Base-by-base conservation (phyloP, 2,888 invertebrate genomes). In the Euphydryas editha region DNA sequence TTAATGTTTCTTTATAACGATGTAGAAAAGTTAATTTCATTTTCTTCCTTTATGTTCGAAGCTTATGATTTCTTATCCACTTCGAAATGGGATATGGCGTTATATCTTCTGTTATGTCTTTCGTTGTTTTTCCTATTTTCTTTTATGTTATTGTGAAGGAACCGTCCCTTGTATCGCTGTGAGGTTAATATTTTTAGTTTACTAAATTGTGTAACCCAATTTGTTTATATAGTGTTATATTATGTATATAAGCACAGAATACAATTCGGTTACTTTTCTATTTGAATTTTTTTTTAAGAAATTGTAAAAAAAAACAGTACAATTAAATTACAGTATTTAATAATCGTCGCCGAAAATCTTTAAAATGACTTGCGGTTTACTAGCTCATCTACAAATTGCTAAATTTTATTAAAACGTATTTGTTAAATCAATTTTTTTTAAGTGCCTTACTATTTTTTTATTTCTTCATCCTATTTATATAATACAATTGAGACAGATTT, bases 1-100 rank as follows among this genome's bases (percentile, higher is more conserved):
- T 72, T 72, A 51, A 73, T 69, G 59, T 65, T 73, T 62, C 65
- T 68, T 71, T 57, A 72, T 69, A 63, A 67, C 69, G 51, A 63
- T 67, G 69, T 59, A 68, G 66, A 65, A 65, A 70, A 71, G 63
- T 64, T 64, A 72, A 70, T 73, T 74, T 72, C 61, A 70, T 71
- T 73, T 70, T 72, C 69, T 73, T 69, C 62, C 57, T 69, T 64
- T 69, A 62, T 70, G 51, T 59, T 59, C 59, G 58, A 64, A 64
- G 58, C 64, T 64, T 59, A 54, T 64, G 58, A 64, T 58, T 20
- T 49, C 51, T 36, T 51, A 58, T 64, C 64, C 64, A 64, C 64
- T 69, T 46, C 59, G 59, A 57, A 65, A 66, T 65, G 62, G 68
- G 65, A 65, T 66, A 63, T 65, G 62, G 49, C 24, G 62, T 62